Conservation (phyloP, 2,888 invertebrate species). For the Calameuta idolon region DNA sequence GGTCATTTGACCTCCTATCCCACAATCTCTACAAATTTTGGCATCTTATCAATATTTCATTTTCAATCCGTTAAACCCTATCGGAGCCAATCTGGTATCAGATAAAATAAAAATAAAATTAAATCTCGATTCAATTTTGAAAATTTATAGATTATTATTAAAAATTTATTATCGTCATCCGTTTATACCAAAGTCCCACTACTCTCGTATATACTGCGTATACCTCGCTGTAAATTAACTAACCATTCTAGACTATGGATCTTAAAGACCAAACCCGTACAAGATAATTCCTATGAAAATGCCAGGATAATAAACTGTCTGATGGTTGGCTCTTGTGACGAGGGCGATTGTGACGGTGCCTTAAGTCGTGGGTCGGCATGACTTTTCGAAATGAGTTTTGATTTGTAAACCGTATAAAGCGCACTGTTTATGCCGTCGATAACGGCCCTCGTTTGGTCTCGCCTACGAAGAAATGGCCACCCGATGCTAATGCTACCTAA, state of each 20-base stretch:
- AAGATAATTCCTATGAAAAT: slow-evolving; percentile 4
- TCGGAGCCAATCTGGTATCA: background rate
- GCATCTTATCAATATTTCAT: background rate
- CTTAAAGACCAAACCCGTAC: background rate
- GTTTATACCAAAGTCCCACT: background rate
- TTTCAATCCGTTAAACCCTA: background rate
- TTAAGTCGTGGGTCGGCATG: slow-evolving; percentile 14
- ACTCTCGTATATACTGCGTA: background rate
- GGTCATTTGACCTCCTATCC: background rate
- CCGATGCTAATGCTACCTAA: background rate
- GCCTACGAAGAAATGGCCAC: background rate
- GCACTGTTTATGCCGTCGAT: slow-evolving; percentile 4
- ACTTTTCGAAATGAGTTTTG: slow-evolving; percentile 45
- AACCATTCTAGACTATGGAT: background rate
- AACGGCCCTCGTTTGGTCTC: background rate
- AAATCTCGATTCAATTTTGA: background rate
- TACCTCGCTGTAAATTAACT: background rate
- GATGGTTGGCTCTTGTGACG: background rate
- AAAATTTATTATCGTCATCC: background rate
- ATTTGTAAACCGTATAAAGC: slow-evolving; percentile 6
- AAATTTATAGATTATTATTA: background rate
- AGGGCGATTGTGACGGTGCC: background rate
- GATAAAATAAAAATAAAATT: background rate
- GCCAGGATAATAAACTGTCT: background rate
- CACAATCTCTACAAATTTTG: background rate